These are phyloP conservation scores for Spheniscus humboldti DNA, from an alignment of 2,797 vertebrate species.

Conservation along the genomic window DNA sequence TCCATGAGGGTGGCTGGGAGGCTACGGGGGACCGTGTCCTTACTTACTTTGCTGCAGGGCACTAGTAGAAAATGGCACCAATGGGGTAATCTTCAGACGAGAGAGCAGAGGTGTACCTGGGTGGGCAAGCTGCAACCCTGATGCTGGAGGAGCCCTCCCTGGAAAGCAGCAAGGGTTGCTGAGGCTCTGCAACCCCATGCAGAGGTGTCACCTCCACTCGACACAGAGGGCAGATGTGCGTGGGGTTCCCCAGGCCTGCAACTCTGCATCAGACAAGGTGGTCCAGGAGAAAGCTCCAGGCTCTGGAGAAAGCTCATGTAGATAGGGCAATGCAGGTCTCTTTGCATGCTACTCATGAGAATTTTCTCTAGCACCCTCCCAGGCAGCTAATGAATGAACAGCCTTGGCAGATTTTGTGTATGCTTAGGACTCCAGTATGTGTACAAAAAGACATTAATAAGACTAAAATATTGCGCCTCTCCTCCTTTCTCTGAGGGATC, in stretches of 20 bases:
- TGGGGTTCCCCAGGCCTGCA: not conserved
- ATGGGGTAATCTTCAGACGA: not conserved
- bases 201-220: accelerated
- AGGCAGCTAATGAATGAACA: not conserved
- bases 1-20: not conserved
- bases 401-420: not conserved
- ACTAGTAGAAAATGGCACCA: not conserved
- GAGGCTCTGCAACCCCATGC: not conserved
- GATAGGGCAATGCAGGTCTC: not conserved
- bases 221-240: not conserved
- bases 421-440: not conserved
- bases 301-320: not conserved
- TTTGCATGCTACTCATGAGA: not conserved
- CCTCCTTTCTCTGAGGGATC: not conserved
- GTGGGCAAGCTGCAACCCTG: not conserved
- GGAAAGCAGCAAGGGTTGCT: not conserved
- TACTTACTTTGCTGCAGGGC: not conserved
- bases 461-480: not conserved
- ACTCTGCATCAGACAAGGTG: not conserved
- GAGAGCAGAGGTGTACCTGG: not conserved
- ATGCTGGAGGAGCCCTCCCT: not conserved
- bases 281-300: not conserved
- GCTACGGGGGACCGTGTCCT: accelerated
- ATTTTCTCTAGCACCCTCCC: not conserved
- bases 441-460: not conserved